A percentile compares a stretch with the other conserved stretches of the same genome.
Conservation (phyloP, 2,888 invertebrate genomes). For the Sphinx pinastri region DNA sequence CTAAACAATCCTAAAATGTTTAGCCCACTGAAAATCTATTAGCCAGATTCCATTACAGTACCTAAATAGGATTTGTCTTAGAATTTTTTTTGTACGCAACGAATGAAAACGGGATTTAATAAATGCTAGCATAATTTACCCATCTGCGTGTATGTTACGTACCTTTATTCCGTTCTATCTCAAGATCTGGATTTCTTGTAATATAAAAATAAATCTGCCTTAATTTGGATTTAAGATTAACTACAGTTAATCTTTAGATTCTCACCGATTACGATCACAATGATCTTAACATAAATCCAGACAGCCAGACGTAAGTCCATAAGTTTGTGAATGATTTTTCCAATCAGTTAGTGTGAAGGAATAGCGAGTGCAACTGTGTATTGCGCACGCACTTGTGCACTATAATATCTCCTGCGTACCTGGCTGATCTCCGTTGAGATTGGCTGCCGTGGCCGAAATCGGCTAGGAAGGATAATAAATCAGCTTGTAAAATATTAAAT, state of each 20-base stretch:
- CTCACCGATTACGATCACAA: no score
- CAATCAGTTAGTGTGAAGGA: no score
- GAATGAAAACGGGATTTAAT: slow-evolving; percentile 14
- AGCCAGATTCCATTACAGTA: slow-evolving; percentile 25
- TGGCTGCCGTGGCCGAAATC: no score
- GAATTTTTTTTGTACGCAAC: slow-evolving; percentile 19
- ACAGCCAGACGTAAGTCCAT: no score
- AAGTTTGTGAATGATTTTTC: no score
- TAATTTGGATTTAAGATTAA: not conserved
- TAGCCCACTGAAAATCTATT: slow-evolving; percentile 25
- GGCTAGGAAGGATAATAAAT: no score
- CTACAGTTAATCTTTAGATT: not conserved
- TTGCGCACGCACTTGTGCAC: no score
- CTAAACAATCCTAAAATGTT: slow-evolving; percentile 15
- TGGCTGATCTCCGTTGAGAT: no score
- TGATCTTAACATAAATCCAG: no score
- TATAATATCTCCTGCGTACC: no score
- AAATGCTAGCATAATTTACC: slow-evolving; percentile 24
- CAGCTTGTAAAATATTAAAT: no score
- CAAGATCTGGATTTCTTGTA: not conserved
- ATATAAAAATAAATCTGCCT: not conserved
- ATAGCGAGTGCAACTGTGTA: no score
- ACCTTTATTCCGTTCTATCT: slow-evolving; percentile 6
- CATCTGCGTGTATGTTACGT: slow-evolving; percentile 15
- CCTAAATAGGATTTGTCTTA: slow-evolving; percentile 26